Percentiles rank a stretch among this genome's conserved stretches.
Evolutionary conservation across 2,113 vertebrate species (phyloP).

Genomic region (Thalassarche chlororhynchos): DNA sequence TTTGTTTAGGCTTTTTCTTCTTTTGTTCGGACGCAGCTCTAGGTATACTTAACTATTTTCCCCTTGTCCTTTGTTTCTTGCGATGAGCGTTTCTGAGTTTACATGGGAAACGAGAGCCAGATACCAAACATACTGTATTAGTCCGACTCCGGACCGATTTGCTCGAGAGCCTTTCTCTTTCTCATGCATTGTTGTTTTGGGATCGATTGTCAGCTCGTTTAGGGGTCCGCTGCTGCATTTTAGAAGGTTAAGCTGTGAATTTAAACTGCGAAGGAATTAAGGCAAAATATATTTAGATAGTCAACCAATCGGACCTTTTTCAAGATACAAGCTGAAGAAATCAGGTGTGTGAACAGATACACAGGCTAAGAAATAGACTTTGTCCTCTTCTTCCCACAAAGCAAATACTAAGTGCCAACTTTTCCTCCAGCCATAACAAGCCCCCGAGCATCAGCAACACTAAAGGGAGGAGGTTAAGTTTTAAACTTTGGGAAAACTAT

Average conservation of each 20-base stretch:
- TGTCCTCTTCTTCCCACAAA: conserved; percentile 44
- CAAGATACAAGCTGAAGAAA: background rate
- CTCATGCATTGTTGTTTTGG: background rate
- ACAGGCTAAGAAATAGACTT: conserved; percentile 2
- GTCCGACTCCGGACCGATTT: background rate
- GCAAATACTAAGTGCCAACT: conserved; percentile 16
- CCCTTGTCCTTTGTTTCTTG: conserved; percentile 63
- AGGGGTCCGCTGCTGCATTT: background rate
- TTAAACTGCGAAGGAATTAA: background rate
- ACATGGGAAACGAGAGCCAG: background rate
- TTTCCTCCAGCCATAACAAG: background rate
- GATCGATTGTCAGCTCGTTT: conserved; percentile 17
- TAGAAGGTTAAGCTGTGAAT: background rate
- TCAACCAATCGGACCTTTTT: background rate
- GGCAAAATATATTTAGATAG: background rate
- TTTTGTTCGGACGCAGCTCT: conserved; percentile 80
- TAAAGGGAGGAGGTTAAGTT: background rate
- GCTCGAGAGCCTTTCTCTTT: background rate
- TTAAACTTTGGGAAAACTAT: conserved; percentile 37
- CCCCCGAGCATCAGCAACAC: background rate
- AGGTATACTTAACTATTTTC: conserved; percentile 72
- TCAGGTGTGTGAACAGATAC: background rate
- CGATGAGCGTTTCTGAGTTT: conserved; percentile 54
- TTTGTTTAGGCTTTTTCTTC: conserved; percentile 78
- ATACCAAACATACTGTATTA: background rate